Evolutionary conservation across 2,797 vertebrate genomes (phyloP), one percentile per base, ranked within the genome.

Genomic region (Sternotherus odoratus): DNA sequence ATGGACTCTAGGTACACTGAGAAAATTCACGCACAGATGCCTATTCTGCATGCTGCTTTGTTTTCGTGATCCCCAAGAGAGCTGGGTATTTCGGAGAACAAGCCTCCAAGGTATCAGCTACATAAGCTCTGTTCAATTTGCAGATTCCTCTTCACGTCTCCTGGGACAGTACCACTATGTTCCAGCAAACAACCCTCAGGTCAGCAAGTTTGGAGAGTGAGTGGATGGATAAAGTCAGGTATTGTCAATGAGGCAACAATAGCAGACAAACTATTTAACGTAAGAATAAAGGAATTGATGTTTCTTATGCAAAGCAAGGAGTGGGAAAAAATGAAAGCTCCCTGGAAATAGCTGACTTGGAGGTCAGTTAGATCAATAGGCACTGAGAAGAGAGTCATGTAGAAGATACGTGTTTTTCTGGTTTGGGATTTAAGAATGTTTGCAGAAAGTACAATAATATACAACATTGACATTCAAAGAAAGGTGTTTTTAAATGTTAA

Each of bases 21-120:
- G 97, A 98, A 96, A 98, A 97, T 92, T 98, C 98, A 97, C 98
- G 98, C 94, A 94, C 95, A 97, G 26, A 96, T 98, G 98, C 94
- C 95, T 96, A 91, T 77, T 79, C 88, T 85, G 89, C 94, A 82
- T 89, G 80, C 53, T 93, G 80, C 94, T 93, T 96, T 96, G 85
- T 97, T 94, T 96, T 86, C 57, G 81, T 91, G 79, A 87, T 93
- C 91, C 92, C 90, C 94, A 82, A 93, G 87, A 91, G 94, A 88
- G 82, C 79, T 49, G 54, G 43, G 57, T 81, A 88, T 94, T 96
- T 95, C 91, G 94, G 85, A 91, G 87, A 90, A 56, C 72, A 66
- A 87, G 83, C 92, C 90, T 89, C 95, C 85, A 78, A 92, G 92
- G 89, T 93, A 89, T 81, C 91, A 94, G 93, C 91, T 88, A 90